Conservation (phyloP, 2,113 vertebrate species). For the Sorex fumeus region DNA sequence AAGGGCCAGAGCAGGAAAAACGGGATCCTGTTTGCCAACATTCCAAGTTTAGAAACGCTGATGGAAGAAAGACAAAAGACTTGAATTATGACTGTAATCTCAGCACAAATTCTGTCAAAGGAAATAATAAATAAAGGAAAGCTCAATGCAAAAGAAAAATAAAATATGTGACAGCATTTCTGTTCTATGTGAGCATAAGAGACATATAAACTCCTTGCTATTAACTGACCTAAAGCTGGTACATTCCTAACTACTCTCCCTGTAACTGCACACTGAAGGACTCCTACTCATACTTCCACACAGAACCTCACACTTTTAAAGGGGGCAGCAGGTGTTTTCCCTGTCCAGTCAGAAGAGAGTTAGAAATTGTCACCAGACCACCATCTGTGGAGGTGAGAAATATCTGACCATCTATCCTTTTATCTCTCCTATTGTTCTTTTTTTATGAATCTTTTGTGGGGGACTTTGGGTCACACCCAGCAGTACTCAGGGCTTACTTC, state of each 20-base stretch:
- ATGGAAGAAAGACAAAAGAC: not conserved
- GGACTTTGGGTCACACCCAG: too few species aligned
- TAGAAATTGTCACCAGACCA: not conserved
- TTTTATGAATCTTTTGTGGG: too few species aligned
- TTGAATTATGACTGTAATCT: not conserved
- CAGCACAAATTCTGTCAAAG: not conserved
- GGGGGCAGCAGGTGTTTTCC: not conserved
- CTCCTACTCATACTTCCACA: not conserved
- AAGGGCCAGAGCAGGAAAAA: not conserved
- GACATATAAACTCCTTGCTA: not conserved
- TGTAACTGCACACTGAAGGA: rapidly evolving
- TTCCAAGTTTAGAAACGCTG: not conserved
- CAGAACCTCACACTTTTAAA: not conserved
- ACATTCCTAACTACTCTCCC: not conserved
- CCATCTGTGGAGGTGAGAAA: not conserved
- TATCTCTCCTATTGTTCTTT: too few species aligned
- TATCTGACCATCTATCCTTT: rapidly evolving
- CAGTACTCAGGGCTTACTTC: too few species aligned
- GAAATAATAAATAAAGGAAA: not conserved
- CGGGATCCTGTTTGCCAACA: not conserved
- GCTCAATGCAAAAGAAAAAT: not conserved
- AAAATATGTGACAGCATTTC: not conserved
- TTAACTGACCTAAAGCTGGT: not conserved
- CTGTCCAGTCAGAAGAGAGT: not conserved
- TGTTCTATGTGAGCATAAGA: not conserved